Conservation (phyloP, 2,113 vertebrate genomes). For the Chaenogobius annularis region DNA sequence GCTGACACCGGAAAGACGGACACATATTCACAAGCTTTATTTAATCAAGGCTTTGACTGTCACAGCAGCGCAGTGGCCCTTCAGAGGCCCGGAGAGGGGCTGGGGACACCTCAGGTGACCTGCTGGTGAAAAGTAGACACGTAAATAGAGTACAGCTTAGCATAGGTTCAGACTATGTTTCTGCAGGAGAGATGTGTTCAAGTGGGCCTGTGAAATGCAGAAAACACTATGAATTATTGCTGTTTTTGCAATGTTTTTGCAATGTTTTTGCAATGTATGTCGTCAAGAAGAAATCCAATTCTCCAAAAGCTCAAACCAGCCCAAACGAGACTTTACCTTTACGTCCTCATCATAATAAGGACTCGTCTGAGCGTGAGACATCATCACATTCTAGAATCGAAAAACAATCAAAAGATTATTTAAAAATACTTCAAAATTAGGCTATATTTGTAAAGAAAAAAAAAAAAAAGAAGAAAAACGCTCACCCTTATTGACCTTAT, state of each 20-base stretch:
- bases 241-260: too few species aligned
- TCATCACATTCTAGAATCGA: too few species aligned
- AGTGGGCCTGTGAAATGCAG: neutral
- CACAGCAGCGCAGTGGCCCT: neutral
- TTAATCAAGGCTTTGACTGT: neutral
- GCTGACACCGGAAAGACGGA: constrained; percentile 43
- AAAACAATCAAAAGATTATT: too few species aligned
- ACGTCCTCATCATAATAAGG: too few species aligned
- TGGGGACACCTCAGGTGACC: neutral
- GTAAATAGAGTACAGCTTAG: neutral
- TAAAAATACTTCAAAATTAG: neutral
- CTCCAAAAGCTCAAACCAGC: too few species aligned
- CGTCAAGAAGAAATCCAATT: too few species aligned
- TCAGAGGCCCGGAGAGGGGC: neutral
- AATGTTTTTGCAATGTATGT: too few species aligned
- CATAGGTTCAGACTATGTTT: neutral
- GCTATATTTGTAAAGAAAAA: neutral
- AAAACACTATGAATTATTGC: neutral
- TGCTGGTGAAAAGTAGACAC: neutral
- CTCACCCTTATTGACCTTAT: neutral
- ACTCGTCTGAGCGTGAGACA: too few species aligned
- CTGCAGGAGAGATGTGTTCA: neutral
- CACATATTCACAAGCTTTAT: constrained; percentile 6
- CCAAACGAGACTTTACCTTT: too few species aligned
- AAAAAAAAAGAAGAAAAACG: neutral